Evolutionary conservation across 1,140 invertebrate species (phyloP).

Genomic region (Microplitis demolitor): DNA sequence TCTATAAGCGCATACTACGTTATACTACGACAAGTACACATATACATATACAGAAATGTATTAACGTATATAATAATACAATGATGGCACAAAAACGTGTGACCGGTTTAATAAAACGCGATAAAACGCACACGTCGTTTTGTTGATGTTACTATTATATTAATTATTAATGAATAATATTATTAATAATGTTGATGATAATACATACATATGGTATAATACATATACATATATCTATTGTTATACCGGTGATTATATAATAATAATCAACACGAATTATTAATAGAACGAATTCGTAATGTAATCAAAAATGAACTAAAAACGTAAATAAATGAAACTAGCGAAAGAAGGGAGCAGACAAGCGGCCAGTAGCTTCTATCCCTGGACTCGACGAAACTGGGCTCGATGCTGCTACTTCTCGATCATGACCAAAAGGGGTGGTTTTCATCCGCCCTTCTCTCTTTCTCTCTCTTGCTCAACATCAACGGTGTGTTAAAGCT

Average conservation of each 20-base stretch:
- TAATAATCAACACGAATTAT: slow-evolving; percentile 32
- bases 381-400: slow-evolving; percentile 55
- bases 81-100: not conserved
- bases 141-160: not conserved
- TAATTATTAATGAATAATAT: too few relatives aligned
- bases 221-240: not conserved
- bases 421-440: slow-evolving; percentile 22
- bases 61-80: slow-evolving; percentile 9
- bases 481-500: not conserved
- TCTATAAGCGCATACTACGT: not conserved
- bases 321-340: slow-evolving; percentile 60
- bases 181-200: too few relatives aligned
- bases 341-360: slow-evolving; percentile 61
- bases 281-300: slow-evolving; percentile 38
- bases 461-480: slow-evolving; percentile 5
- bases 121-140: not conserved
- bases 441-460: slow-evolving; percentile 11
- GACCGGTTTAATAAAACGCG: not conserved
- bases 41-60: slow-evolving; percentile 10
- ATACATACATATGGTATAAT: too few relatives aligned
- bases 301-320: slow-evolving; percentile 51
- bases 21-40: not conserved
- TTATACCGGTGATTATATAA: slow-evolving; percentile 12
- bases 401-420: slow-evolving; percentile 30
- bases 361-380: slow-evolving; percentile 58